Percentiles rank a stretch among this genome's conserved stretches.
phyloP scores from a whole-genome alignment of 37 sponge, comb jelly and placozoan genomes.

The Corticium candelabrum region DNA sequence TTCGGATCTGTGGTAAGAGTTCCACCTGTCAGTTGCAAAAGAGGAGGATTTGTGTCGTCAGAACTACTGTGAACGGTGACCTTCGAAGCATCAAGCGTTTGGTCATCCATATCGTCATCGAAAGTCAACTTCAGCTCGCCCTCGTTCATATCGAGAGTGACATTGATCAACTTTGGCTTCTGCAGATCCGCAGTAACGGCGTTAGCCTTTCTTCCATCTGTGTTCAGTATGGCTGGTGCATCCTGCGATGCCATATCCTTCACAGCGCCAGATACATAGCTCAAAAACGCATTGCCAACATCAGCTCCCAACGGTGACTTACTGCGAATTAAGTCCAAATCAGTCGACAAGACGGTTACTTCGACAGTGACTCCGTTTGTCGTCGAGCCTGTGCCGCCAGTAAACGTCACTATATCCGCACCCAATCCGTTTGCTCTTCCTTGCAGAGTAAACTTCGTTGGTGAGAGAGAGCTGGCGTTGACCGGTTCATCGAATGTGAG shows the following conservation, averaged over 20 bases:
- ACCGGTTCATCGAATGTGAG: conserved; percentile 69
- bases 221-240: too few species aligned
- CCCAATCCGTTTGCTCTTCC: not conserved
- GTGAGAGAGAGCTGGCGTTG: conserved; percentile 27
- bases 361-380: conserved; percentile 24
- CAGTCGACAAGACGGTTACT: conserved; percentile 22
- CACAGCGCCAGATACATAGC: too few species aligned
- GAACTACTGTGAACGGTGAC: conserved; percentile 28
- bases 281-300: too few species aligned
- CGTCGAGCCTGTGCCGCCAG: conserved; percentile 19
- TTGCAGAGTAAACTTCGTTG: conserved; percentile 48
- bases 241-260: too few species aligned
- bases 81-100: conserved; percentile 33
- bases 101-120: conserved; percentile 28
- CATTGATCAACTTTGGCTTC: not conserved
- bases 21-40: conserved; percentile 16
- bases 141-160: conserved; percentile 36
- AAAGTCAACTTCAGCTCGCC: conserved; percentile 49
- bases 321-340: too few species aligned
- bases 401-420: conserved; percentile 19
- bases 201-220: too few species aligned
- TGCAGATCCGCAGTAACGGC: conserved; percentile 8
- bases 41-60: not conserved
- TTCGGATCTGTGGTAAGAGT: conserved; percentile 20
- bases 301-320: too few species aligned